A percentile compares a stretch with the other conserved stretches of the same genome.
Conservation (phyloP, 1,140 invertebrate species). For the Scaptomyza pallida region DNA sequence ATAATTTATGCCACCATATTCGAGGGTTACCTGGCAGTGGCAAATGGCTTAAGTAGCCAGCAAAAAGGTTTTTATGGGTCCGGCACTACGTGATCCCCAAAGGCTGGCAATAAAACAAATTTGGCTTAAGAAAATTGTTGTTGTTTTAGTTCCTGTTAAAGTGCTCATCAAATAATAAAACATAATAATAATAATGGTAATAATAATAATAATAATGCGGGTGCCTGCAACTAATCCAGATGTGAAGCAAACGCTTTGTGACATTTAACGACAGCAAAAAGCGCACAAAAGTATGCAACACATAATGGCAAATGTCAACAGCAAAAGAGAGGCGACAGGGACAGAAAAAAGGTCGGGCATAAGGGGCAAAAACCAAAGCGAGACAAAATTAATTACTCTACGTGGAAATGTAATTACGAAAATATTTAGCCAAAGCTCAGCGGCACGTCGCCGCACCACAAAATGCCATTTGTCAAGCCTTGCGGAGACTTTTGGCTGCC, state of each 20-base stretch:
- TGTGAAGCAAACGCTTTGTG: slow-evolving; percentile 42
- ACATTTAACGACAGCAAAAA: slow-evolving; percentile 64
- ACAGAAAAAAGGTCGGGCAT: neutral
- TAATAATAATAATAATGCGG: slow-evolving; percentile 48
- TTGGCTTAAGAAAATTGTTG: slow-evolving; percentile 56
- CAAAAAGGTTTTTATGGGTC: slow-evolving; percentile 65
- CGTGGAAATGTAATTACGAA: slow-evolving; percentile 84
- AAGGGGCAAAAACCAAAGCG: slow-evolving; percentile 52
- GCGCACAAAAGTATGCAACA: slow-evolving; percentile 71
- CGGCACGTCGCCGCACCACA: slow-evolving; percentile 69
- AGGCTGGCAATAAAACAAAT: slow-evolving; percentile 74
- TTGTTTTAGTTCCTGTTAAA: slow-evolving; percentile 9
- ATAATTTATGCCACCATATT: slow-evolving; percentile 74
- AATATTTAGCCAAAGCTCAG: slow-evolving; percentile 81
- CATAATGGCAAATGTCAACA: slow-evolving; percentile 82
- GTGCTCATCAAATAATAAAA: slow-evolving; percentile 69
- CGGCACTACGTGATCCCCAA: slow-evolving; percentile 43
- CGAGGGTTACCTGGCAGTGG: slow-evolving; percentile 31
- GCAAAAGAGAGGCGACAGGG: slow-evolving; percentile 23
- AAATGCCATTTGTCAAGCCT: slow-evolving; percentile 78
- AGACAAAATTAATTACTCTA: slow-evolving; percentile 84
- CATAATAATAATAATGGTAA: slow-evolving; percentile 68
- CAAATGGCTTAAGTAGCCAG: slow-evolving; percentile 68
- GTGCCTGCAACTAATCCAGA: slow-evolving; percentile 58
- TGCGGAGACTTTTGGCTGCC: slow-evolving; percentile 20